Conservation (phyloP, 2,888 invertebrate genomes). For the Caenorhabditis sp. region DNA sequence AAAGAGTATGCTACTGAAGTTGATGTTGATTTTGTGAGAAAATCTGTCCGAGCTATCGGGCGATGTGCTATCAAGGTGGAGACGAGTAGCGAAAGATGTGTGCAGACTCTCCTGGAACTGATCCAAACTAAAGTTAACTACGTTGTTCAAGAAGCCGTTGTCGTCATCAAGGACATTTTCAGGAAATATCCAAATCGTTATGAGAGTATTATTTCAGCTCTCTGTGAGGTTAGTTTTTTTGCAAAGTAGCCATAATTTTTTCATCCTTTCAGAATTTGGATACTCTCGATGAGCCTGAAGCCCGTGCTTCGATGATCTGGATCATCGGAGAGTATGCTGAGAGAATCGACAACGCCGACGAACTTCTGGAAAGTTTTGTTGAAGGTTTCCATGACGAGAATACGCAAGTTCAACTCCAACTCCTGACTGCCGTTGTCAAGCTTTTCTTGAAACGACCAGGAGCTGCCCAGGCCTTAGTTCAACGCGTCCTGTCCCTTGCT, state of each 20-base stretch:
- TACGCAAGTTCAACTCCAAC: constrained; percentile 94
- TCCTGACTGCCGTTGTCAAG: constrained; percentile 98
- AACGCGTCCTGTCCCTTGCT: constrained; percentile 88
- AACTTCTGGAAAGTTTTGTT: constrained; percentile 96
- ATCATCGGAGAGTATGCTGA: constrained; percentile 96
- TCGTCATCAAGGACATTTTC: constrained; percentile 92
- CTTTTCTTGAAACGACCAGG: constrained; percentile 97
- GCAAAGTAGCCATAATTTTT: not conserved
- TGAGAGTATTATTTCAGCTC: constrained; percentile 98
- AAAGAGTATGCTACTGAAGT: constrained; percentile 99
- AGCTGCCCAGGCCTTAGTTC: constrained; percentile 98
- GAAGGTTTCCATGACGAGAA: constrained; percentile 98
- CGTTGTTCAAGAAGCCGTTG: constrained; percentile 99
- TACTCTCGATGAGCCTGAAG: constrained; percentile 97
- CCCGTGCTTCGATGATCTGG: constrained; percentile 95
- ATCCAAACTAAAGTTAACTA: constrained; percentile 99
- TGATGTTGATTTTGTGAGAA: constrained; percentile 99
- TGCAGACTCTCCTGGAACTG: constrained; percentile 95
- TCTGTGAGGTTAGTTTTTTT: constrained; percentile 88
- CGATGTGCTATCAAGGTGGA: constrained; percentile 95
- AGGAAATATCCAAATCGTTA: constrained; percentile 98
- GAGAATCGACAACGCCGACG: constrained; percentile 99
- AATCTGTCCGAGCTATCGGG: constrained; percentile 98
- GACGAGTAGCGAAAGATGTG: constrained; percentile 97
- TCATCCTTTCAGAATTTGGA: constrained; percentile 89